Evolutionary conservation across 2,113 vertebrate species (phyloP), one percentile per base, ranked within the genome.

Genomic region (Uria lomvia): DNA sequence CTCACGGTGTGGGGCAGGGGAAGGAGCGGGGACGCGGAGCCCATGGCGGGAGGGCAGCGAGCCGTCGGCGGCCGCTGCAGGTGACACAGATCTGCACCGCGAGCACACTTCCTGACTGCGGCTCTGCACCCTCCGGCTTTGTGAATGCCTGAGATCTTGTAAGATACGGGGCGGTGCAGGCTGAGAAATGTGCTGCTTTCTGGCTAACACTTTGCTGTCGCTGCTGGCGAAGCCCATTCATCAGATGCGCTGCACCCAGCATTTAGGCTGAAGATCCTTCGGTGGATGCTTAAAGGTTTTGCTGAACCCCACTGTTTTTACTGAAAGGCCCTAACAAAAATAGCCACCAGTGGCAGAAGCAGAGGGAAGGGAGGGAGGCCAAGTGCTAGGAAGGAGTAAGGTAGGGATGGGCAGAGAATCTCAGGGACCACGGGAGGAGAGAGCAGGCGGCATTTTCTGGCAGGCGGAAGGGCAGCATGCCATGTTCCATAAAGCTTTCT

Each of bases 51-150:
- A 78, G 52, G 34, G 15, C 82, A 88, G 49, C 1, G 2, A 90
- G 53, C 47, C 0, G 0, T 17, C 60, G 58, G 86, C 7, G 8
- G 40, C 30, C 0, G 1, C 88, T 65, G 83, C 70, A 43, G 43
- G 42, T 60, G 59, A 53, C 53, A 68, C 34, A 42, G 55, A 8
- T 21, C 36, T 43, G 45, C 2, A 9, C 60, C 0, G 0, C 45
- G 24, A 62, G 38, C 32, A 40, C 38, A 22, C 24, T 66, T 94
- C 70, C 78, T 92, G 78, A 49, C 34, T 18, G 0, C 0, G 0
- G 27, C 68, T 62, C 63, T 45, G 76, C 50, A 32, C 20, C 12
- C 55, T 40, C 47, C 38, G 38, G 34, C 42, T 77, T 38, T 16
- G 11, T 2, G 5, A 11, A 71, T 8, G 14, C 59, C 42, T 74